Evolutionary conservation across 2,888 invertebrate genomes (phyloP), one percentile per base, ranked within the genome.

Genomic region (Iselma pallidipennis): DNA sequence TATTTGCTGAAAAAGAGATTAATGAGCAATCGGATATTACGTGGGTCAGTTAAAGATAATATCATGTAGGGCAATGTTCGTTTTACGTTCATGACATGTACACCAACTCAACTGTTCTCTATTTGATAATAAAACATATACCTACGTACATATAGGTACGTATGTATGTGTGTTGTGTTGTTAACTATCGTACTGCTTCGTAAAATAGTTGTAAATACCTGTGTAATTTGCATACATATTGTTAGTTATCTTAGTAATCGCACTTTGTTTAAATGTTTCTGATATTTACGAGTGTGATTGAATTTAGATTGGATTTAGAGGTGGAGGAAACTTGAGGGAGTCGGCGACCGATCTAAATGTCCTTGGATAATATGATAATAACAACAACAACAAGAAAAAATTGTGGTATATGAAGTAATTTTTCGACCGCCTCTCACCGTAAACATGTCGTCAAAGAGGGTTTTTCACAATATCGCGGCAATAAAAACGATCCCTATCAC

Each of bases 191-290:
- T 61, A 61, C 55, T 49, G 55, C 55, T 66, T 72, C 69, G 69
- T 74, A 74, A 74, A 74, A 70, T 67, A 69, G 70, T 69, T 71
- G 73, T 74, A 74, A 74, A 75, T 74, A 74, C 72, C 61, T 60
- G 54, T 54, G 66, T 68, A 72, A 74, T 75, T 75, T 75, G 74
- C 75, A 75, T 75, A 74, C 74, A 75, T 74, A 75, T 73, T 74
- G 74, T 74, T 71, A 72, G 68, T 73, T 74, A 75, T 73, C 65
- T 69, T 67, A 49, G 70, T 68, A 71, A 74, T 73, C 72, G 71
- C 65, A 72, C 71, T 72, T 71, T 71, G 69, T 71, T 69, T 67
- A 66, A 70, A 71, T 67, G 67, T 68, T 67, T 6, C 9, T 71
- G 73, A 71, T 75, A 72, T 70, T 65, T 65, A 65, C 54, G 57